Evolutionary conservation across 2,113 vertebrate species (phyloP).

Genomic region (Xiphias gladius): DNA sequence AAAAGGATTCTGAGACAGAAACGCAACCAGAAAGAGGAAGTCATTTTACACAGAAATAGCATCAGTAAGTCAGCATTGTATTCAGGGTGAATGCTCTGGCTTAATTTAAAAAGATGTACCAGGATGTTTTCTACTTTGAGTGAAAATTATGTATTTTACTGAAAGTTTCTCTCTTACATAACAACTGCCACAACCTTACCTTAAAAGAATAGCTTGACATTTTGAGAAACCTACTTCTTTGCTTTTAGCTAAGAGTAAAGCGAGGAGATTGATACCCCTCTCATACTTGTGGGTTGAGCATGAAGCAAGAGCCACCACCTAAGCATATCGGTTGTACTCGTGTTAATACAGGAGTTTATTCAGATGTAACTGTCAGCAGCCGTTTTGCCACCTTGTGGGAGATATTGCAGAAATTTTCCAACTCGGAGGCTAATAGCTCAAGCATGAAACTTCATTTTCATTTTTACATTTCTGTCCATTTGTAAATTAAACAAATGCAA

Average conservation of each 20-base stretch:
- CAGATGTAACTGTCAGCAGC: too few relatives aligned
- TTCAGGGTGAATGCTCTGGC: not conserved
- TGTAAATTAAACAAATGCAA: not conserved
- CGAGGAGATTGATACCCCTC: not conserved
- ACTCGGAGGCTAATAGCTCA: too few relatives aligned
- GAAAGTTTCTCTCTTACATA: not conserved
- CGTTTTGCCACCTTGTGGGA: too few relatives aligned
- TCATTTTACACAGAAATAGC: constrained; percentile 21
- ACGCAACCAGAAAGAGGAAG: constrained; percentile 9
- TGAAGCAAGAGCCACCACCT: not conserved
- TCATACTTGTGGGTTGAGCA: not conserved
- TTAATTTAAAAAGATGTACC: not conserved
- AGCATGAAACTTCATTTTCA: too few relatives aligned
- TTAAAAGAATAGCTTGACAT: not conserved
- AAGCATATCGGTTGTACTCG: not conserved
- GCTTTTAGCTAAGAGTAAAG: not conserved
- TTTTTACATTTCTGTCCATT: not conserved
- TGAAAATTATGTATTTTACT: not conserved
- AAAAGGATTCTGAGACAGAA: constrained; percentile 31
- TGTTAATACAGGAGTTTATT: not conserved
- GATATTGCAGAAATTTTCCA: too few relatives aligned
- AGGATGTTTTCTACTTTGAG: not conserved
- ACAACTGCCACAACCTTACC: not conserved
- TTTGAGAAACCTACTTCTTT: not conserved
- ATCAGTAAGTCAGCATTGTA: not conserved